Percentiles rank a stretch among this genome's conserved stretches.
Evolutionary conservation across 2,113 vertebrate species (phyloP).

Genomic region (Scolopax mira): DNA sequence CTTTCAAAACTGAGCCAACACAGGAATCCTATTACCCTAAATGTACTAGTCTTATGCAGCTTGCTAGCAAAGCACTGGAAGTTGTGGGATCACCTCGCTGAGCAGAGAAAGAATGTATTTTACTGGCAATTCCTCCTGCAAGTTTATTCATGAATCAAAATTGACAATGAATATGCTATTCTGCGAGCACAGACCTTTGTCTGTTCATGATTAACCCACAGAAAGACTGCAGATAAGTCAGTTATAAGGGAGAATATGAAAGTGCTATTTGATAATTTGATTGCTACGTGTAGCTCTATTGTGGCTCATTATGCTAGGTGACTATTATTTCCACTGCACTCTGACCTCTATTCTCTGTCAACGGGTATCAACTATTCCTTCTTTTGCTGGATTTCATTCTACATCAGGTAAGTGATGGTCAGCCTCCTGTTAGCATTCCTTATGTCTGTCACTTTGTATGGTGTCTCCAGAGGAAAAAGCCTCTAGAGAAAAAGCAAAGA

Average conservation of each 20-base stretch:
- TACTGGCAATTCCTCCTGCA: not conserved
- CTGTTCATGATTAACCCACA: not conserved
- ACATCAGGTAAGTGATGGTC: not conserved
- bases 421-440: not conserved
- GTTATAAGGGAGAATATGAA: not conserved
- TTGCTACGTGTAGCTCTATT: not conserved
- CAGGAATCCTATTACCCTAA: slow-evolving; percentile 15
- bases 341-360: not conserved
- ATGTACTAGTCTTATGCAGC: not conserved
- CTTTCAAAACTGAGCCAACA: not conserved
- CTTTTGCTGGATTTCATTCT: not conserved
- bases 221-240: not conserved
- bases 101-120: not conserved
- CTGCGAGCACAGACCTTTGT: not conserved
- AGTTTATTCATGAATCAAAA: slow-evolving; percentile 12
- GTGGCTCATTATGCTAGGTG: not conserved
- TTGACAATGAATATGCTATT: not conserved
- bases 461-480: not conserved
- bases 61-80: not conserved
- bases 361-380: not conserved
- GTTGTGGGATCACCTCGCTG: not conserved
- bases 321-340: too few relatives aligned
- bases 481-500: not conserved
- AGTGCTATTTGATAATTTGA: not conserved
- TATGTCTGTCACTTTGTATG: fast-evolving